Percentiles rank a stretch among this genome's conserved stretches.
Conservation (phyloP, 2,113 vertebrate genomes). For the Misgurnus mizolepis region DNA sequence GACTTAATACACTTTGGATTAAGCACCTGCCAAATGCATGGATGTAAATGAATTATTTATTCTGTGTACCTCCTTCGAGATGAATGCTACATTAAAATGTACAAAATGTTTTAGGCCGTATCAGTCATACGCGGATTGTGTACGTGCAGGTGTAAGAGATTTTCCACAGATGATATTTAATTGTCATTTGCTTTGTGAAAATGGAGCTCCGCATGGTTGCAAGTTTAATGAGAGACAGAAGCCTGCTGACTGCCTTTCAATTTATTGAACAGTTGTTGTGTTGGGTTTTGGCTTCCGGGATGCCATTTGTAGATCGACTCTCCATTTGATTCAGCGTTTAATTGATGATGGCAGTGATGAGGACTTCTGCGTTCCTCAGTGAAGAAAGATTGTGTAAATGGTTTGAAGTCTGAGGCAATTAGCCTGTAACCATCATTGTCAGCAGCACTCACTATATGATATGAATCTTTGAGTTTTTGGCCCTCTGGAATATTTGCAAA, state of each 20-base stretch:
- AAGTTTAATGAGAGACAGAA: slow-evolving; percentile 26
- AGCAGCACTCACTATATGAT: background rate
- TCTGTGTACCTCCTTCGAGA: no score
- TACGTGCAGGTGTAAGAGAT: background rate
- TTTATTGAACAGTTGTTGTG: slow-evolving; percentile 14
- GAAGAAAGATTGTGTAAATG: background rate
- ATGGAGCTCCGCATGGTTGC: background rate
- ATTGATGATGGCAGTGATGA: background rate
- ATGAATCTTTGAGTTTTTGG: background rate
- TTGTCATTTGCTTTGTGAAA: background rate
- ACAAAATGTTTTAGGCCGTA: no score
- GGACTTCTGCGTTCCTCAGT: background rate
- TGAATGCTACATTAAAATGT: no score
- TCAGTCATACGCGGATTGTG: background rate
- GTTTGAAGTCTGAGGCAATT: background rate
- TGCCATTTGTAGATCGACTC: background rate
- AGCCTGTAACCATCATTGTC: background rate
- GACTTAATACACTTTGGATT: no score
- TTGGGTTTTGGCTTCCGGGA: background rate
- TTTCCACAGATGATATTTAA: background rate
- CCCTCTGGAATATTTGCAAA: background rate
- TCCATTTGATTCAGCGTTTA: background rate
- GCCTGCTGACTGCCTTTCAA: slow-evolving; percentile 31
- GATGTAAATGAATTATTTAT: no score
- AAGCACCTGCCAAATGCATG: no score